Conservation (phyloP, 37 sponge, comb jelly and placozoan species). For the Bolinopsis microptera region DNA sequence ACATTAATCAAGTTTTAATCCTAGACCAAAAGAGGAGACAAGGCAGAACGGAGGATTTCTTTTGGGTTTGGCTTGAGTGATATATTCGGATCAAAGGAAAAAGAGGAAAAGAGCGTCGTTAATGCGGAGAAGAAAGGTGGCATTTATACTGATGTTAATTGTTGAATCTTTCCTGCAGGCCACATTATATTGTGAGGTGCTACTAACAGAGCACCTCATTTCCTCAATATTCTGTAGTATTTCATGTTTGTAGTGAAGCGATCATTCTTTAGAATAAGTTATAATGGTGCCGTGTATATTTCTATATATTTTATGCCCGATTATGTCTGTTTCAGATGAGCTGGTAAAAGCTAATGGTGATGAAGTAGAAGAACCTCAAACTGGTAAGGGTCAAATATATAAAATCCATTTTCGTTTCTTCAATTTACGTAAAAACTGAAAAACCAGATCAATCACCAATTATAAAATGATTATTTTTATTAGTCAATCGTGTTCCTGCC, state of each 20-base stretch:
- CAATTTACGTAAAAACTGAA: no score
- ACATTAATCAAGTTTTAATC: no score
- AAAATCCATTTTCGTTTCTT: no score
- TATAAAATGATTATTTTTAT: no score
- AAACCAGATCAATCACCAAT: no score
- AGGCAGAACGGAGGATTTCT: neutral
- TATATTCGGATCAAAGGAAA: neutral
- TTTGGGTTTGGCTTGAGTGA: neutral
- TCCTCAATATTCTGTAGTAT: no score
- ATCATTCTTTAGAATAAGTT: no score
- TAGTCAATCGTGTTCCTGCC: no score
- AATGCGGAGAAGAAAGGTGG: neutral
- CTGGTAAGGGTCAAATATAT: neutral
- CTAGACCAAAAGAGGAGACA: neutral
- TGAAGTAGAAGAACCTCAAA: neutral
- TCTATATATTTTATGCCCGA: no score
- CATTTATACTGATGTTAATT: neutral
- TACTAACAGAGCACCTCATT: neutral
- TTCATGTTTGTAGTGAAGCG: no score
- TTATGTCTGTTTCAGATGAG: neutral
- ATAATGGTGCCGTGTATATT: neutral
- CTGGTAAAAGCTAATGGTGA: neutral
- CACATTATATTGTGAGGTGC: neutral
- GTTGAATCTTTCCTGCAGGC: no score
- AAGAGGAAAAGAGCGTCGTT: neutral